Evolutionary conservation across 2,888 invertebrate species (phyloP).

Genomic region (Cryptus armator): DNA sequence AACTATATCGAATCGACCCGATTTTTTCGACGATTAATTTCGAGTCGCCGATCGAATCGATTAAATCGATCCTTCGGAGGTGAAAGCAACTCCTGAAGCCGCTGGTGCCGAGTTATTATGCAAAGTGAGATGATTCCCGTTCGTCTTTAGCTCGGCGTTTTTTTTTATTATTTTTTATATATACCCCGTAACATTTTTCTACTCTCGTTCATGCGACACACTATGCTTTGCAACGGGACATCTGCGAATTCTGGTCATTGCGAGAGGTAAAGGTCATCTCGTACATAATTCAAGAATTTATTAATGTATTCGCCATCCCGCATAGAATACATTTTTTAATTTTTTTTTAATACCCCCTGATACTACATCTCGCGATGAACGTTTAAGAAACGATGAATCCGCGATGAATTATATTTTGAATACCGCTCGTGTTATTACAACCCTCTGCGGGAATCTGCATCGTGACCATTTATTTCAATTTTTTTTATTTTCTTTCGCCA

Average conservation of each 20-base stretch:
- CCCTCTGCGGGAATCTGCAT: not conserved
- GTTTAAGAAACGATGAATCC: not conserved
- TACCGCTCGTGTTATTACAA: slow-evolving; percentile 6
- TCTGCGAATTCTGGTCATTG: not conserved
- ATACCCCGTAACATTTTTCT: not conserved
- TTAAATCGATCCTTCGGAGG: slow-evolving; percentile 47
- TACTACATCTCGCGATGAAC: too few relatives aligned
- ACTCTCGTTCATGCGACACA: not conserved
- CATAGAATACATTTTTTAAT: not conserved
- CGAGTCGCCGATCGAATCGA: slow-evolving; percentile 26
- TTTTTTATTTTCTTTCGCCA: not conserved
- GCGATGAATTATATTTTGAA: not conserved
- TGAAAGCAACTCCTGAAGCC: slow-evolving; percentile 35
- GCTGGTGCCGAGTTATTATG: slow-evolving; percentile 13
- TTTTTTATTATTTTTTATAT: not conserved
- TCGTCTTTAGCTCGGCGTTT: not conserved
- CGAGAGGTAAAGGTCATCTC: slow-evolving; percentile 2
- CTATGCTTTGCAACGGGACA: not conserved
- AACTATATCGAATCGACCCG: not conserved
- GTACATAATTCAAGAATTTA: not conserved
- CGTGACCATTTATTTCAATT: not conserved
- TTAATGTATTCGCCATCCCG: not conserved
- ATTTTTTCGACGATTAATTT: slow-evolving; percentile 32
- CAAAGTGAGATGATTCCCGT: slow-evolving; percentile 21
- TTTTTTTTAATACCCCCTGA: too few relatives aligned